Base-by-base conservation (phyloP, 1,140 invertebrate species). In the Oppia nitens region DNA sequence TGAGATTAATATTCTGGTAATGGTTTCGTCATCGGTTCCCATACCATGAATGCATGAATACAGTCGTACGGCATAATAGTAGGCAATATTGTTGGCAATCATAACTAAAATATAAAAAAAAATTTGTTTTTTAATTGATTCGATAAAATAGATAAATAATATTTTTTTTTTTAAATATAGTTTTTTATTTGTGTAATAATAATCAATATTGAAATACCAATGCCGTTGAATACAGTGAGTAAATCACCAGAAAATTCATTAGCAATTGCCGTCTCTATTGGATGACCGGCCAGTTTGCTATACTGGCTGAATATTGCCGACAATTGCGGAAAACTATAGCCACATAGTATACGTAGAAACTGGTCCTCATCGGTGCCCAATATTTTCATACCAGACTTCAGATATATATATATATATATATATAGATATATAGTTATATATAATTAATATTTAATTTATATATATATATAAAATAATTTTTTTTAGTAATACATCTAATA, bases 61-160 rank as follows among this genome's bases (percentile, higher is more conserved):
- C n/a, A 78, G 64, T 54, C 70, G 64, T 53, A 74, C 71, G 29
- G 76, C 75, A 63, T 75, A 76, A 64, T 71, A 78, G 3, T 64
- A 67, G 9, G 66, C 67, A 4, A 64, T 62, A 59, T 73, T 69
- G 32, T 67, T 66, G 3, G 71, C 66, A 59, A 68, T 67, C 58
- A 72, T 68, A 23, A 75, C 75, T 77, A 66, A 49, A 69, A 67
- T 56, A 29, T 53, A 56, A n/a, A n/a, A n/a, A n/a, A n/a, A n/a
- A n/a, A n/a, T n/a, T n/a, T n/a, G n/a, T n/a, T n/a, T n/a, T n/a
- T n/a, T n/a, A n/a, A n/a, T n/a, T n/a, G n/a, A n/a, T n/a, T n/a
- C n/a, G n/a, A n/a, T n/a, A n/a, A n/a, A n/a, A n/a, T n/a, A n/a
- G n/a, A n/a, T n/a, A n/a, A n/a, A n/a, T n/a, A n/a, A n/a, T n/a